A percentile compares a stretch with the other conserved stretches of the same genome.
Conservation (phyloP, 2,888 invertebrate species). For the Apodemia zela region DNA sequence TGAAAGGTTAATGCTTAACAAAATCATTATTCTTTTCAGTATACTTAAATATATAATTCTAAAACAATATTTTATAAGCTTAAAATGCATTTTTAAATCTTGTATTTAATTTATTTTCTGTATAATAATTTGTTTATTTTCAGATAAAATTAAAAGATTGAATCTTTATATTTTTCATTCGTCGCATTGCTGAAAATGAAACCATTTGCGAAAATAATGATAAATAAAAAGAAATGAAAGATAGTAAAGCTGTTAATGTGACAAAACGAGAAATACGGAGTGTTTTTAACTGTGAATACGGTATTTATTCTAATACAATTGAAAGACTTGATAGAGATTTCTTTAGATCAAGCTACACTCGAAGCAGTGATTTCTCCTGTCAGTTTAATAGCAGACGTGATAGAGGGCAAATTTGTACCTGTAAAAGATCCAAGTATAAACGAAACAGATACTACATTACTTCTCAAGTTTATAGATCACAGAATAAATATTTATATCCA, state of each 20-base stretch:
- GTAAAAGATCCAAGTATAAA: slow-evolving; percentile 28
- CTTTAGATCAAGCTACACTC: slow-evolving; percentile 35
- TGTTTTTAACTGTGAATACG: slow-evolving; percentile 30
- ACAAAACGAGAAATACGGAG: slow-evolving; percentile 38
- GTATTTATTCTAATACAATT: slow-evolving; percentile 30
- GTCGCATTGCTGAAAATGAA: slow-evolving; percentile 26
- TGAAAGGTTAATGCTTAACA: not conserved
- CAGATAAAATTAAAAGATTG: not conserved
- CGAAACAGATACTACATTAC: slow-evolving; percentile 24
- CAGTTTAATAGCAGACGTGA: slow-evolving; percentile 45
- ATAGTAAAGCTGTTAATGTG: slow-evolving; percentile 46
- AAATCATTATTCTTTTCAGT: too few species aligned
- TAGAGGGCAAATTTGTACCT: slow-evolving; percentile 32
- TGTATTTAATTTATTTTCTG: not conserved
- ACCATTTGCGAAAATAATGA: slow-evolving; percentile 41
- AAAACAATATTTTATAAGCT: too few species aligned
- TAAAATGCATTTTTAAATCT: not conserved
- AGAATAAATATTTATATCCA: slow-evolving; percentile 22
- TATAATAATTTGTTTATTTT: not conserved
- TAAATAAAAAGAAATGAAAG: slow-evolving; percentile 44
- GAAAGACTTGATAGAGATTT: slow-evolving; percentile 28
- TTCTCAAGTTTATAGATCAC: slow-evolving; percentile 29
- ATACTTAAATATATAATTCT: too few species aligned
- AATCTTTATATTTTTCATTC: not conserved
- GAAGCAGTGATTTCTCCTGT: slow-evolving; percentile 41